These are phyloP conservation scores for Procambarus virginalis DNA, from an alignment of 1,140 invertebrate genomes.

Conservation along the genomic window DNA sequence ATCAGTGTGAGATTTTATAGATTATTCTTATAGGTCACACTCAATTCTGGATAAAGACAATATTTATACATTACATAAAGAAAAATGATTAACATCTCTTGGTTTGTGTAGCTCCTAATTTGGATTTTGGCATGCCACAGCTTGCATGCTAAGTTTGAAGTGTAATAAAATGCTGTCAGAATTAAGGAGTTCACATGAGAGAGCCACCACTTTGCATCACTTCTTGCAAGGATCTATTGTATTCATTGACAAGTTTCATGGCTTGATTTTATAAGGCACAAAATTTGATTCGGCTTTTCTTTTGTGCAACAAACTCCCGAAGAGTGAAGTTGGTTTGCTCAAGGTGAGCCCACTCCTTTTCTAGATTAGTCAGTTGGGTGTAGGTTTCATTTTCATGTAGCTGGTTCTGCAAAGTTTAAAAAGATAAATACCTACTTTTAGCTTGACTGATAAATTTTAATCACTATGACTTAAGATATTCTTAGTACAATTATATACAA, in stretches of 20 bases:
- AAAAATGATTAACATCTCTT: too few species aligned
- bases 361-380: conserved; percentile 79
- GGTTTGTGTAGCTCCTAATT: too few species aligned
- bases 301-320: conserved; percentile 80
- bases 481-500: too few species aligned
- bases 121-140: too few species aligned
- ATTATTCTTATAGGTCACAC: too few species aligned
- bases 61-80: too few species aligned
- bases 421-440: not conserved
- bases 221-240: conserved; percentile 65
- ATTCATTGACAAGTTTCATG: conserved; percentile 70
- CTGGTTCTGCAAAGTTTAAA: conserved; percentile 75
- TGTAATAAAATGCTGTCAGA: not conserved
- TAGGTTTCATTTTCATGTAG: conserved; percentile 83
- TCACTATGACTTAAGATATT: too few species aligned
- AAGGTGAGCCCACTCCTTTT: conserved; percentile 80
- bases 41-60: too few species aligned
- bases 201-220: conserved; percentile 54
- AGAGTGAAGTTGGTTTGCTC: conserved; percentile 81
- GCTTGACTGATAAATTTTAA: too few species aligned
- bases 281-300: conserved; percentile 81
- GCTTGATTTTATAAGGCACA: conserved; percentile 77
- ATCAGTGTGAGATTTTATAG: too few species aligned
- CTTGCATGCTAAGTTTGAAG: not conserved
- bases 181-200: conserved; percentile 36